phyloP scores from a whole-genome alignment of 2,797 vertebrate genomes.

The Lacerta viridis region DNA sequence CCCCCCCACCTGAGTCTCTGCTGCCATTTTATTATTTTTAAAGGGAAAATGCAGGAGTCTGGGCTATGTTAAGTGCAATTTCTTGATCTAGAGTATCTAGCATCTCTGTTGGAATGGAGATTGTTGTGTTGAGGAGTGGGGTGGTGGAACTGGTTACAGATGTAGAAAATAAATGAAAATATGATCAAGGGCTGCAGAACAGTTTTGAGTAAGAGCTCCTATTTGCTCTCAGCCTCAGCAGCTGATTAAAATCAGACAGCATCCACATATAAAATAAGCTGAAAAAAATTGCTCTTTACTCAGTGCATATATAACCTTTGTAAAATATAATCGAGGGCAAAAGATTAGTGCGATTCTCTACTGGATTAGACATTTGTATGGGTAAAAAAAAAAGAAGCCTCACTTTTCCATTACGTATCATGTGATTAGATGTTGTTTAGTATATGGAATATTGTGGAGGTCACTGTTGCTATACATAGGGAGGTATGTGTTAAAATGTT shows the following conservation, averaged over 20 bases:
- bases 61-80: background rate
- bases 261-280: background rate
- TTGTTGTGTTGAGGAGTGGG: background rate
- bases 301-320: slow-evolving; percentile 12
- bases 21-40: background rate
- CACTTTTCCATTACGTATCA: background rate
- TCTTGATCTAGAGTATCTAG: background rate
- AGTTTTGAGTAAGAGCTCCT: slow-evolving; percentile 1
- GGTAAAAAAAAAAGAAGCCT: background rate
- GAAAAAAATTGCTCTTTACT: slow-evolving; percentile 7
- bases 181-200: slow-evolving; percentile 1
- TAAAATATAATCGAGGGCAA: background rate
- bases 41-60: background rate
- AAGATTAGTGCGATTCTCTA: background rate
- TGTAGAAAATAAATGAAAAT: background rate
- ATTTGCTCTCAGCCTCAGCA: background rate
- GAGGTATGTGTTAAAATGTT: background rate
- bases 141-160: background rate
- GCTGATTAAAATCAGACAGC: background rate
- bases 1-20: too few relatives aligned
- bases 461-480: background rate
- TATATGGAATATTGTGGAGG: background rate
- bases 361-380: background rate
- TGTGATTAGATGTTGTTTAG: background rate
- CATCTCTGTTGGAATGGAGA: background rate